These are phyloP conservation scores for human (Homo sapiens) DNA, from an alignment of 2,113 vertebrate genomes.

Conservation along the genomic window DNA sequence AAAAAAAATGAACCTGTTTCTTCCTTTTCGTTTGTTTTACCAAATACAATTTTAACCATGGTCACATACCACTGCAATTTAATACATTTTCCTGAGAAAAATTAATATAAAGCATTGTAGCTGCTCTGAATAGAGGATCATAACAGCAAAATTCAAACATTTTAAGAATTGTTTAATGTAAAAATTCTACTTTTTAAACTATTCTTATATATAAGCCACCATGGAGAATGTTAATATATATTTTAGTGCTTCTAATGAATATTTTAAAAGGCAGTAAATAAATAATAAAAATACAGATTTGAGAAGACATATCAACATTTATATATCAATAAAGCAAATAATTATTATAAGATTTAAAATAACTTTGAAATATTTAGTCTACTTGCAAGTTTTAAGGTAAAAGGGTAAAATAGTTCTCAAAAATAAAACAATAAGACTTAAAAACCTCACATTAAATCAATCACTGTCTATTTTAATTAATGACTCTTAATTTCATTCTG, in stretches of 20 bases:
- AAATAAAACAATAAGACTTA: constrained; percentile 23
- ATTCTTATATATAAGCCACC: background rate
- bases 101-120: background rate
- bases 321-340: background rate
- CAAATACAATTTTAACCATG: constrained; percentile 27
- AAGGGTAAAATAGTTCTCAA: background rate
- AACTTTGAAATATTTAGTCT: constrained; percentile 34
- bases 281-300: constrained; percentile 34
- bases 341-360: constrained; percentile 33
- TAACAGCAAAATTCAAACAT: background rate
- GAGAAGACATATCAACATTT: background rate
- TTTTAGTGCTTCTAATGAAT: constrained; percentile 34
- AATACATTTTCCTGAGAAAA: background rate
- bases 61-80: background rate
- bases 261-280: constrained; percentile 34
- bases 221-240: background rate
- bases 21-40: background rate
- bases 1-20: background rate
- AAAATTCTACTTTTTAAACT: background rate
- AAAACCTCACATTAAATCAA: background rate
- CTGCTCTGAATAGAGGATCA: background rate
- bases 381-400: constrained; percentile 18
- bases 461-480: constrained; percentile 15
- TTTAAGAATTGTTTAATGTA: background rate
- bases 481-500: background rate